Percentiles rank a stretch among this genome's conserved stretches.
Conservation (phyloP, 2,797 vertebrate genomes). For the Phoxinus dragarum region DNA sequence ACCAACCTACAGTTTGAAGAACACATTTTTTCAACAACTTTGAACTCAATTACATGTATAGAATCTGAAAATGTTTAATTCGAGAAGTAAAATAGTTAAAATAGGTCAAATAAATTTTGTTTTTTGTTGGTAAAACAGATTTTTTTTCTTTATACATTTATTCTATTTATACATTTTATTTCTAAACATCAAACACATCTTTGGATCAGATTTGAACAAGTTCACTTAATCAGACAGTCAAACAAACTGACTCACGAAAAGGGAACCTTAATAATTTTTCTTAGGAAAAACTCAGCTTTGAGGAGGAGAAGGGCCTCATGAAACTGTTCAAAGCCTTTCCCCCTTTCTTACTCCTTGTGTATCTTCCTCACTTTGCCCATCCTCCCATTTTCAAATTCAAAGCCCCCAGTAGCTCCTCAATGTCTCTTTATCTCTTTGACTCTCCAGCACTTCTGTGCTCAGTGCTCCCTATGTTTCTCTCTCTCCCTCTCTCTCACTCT, state of each 20-base stretch:
- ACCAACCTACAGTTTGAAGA: too few species aligned
- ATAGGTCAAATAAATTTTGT: too few species aligned
- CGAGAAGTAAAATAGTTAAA: too few species aligned
- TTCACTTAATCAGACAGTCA: background rate
- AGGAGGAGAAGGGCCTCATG: slow-evolving; percentile 6
- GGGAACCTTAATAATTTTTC: background rate
- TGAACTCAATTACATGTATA: too few species aligned
- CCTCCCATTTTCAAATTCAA: slow-evolving; percentile 29
- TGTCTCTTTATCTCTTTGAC: slow-evolving; percentile 30
- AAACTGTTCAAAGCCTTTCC: slow-evolving; percentile 7
- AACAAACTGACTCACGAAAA: background rate
- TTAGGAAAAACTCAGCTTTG: background rate
- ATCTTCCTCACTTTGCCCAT: slow-evolving; percentile 1
- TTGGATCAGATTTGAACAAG: background rate
- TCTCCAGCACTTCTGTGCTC: slow-evolving; percentile 45
- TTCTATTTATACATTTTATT: background rate
- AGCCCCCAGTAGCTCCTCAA: slow-evolving; percentile 9
- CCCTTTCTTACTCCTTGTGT: background rate
- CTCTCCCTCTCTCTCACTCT: background rate
- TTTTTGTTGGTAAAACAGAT: too few species aligned
- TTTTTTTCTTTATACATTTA: background rate
- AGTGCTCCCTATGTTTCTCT: slow-evolving; percentile 6
- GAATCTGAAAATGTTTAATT: too few species aligned
- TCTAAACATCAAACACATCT: background rate
- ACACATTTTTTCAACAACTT: background rate